Conservation (phyloP, 2,113 vertebrate species). For the Piprites chloris region DNA sequence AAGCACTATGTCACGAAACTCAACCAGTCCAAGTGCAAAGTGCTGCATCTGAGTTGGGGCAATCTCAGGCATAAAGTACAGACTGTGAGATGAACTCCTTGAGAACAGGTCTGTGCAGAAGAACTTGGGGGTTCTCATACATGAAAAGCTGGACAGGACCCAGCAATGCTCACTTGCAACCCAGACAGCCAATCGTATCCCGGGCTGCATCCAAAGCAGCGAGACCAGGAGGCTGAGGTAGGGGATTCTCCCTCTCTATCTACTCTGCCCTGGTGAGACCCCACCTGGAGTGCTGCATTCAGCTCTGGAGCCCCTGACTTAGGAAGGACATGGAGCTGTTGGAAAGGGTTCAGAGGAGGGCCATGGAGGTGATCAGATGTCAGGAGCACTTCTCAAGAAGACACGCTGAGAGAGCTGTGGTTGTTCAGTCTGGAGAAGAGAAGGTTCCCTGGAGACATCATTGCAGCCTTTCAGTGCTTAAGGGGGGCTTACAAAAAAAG, state of each 20-base stretch:
- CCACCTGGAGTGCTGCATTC: background rate
- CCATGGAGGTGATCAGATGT: background rate
- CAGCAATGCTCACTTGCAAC: fast-evolving
- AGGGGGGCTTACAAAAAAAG: background rate
- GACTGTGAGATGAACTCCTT: background rate
- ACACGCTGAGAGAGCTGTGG: background rate
- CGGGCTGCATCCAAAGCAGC: background rate
- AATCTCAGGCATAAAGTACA: background rate
- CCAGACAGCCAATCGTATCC: background rate
- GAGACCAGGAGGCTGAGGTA: fast-evolving
- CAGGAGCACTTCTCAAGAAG: background rate
- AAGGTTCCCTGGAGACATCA: background rate
- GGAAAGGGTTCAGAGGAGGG: background rate
- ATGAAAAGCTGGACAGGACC: background rate
- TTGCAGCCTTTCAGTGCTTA: background rate
- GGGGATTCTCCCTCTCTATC: background rate
- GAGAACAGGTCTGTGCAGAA: background rate
- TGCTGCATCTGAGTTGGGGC: background rate
- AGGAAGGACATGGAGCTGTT: background rate
- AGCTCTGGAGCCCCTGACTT: fast-evolving
- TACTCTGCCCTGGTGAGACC: background rate
- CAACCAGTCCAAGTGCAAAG: background rate
- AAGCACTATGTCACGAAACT: background rate
- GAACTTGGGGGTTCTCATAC: background rate
- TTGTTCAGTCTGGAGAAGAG: background rate